Percentiles rank a stretch among this genome's conserved stretches.
Evolutionary conservation across 2,888 invertebrate species (phyloP).

Genomic region (Meteorus cinctellus): DNA sequence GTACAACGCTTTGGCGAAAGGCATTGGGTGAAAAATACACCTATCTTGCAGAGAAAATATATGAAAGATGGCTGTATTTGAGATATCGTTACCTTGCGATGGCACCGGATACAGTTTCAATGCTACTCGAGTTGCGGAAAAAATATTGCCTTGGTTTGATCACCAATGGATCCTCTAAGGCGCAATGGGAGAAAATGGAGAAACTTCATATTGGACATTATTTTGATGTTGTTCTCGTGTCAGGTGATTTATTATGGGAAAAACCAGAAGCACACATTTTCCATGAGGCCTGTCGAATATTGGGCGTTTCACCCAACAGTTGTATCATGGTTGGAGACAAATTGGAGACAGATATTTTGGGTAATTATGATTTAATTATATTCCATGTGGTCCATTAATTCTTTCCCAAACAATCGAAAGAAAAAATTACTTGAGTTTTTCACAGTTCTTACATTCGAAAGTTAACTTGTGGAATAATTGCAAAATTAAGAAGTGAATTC

Average conservation of each 20-base stretch:
- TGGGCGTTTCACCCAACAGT: constrained; percentile 82
- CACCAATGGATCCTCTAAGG: constrained; percentile 89
- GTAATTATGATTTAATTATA: constrained; percentile 53
- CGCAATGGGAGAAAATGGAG: constrained; percentile 92
- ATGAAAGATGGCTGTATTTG: constrained; percentile 85
- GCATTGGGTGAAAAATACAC: constrained; percentile 84
- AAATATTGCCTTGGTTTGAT: constrained; percentile 86
- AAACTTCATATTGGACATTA: constrained; percentile 81
- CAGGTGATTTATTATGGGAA: constrained; percentile 90
- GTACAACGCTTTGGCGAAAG: constrained; percentile 84
- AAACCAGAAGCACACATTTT: constrained; percentile 90
- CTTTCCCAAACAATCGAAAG: background rate
- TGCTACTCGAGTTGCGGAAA: constrained; percentile 82
- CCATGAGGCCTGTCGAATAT: constrained; percentile 84
- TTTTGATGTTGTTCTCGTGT: constrained; percentile 87
- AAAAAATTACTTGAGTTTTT: too few species aligned
- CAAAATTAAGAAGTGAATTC: too few species aligned
- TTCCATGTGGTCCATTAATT: background rate
- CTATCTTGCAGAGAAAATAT: constrained; percentile 82
- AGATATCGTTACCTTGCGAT: constrained; percentile 85
- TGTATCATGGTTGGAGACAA: constrained; percentile 93
- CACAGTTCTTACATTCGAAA: too few species aligned
- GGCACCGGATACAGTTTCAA: constrained; percentile 80
- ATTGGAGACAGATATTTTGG: constrained; percentile 88
- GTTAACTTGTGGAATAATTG: too few species aligned